These are phyloP conservation scores for Actenoides lindsayi DNA, from an alignment of 2,113 vertebrate species.

Conservation along the genomic window DNA sequence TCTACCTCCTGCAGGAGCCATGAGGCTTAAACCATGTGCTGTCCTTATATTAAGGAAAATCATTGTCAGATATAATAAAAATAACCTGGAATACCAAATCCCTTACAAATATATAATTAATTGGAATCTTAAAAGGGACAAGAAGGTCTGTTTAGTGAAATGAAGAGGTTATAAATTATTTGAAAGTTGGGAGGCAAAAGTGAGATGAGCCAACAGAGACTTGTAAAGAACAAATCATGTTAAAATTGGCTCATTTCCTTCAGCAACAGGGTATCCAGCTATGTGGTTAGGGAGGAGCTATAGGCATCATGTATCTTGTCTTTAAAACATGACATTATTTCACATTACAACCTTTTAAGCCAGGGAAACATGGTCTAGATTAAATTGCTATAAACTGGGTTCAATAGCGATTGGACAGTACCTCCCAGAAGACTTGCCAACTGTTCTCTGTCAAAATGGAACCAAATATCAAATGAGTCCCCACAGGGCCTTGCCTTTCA, in stretches of 20 bases:
- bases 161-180: constrained; percentile 23
- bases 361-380: background rate
- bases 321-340: constrained; percentile 43
- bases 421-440: background rate
- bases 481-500: background rate
- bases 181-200: background rate
- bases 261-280: background rate
- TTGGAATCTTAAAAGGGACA: background rate
- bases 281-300: background rate
- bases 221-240: constrained; percentile 14
- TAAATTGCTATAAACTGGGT: constrained; percentile 4
- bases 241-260: background rate
- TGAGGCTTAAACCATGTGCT: background rate
- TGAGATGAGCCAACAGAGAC: background rate
- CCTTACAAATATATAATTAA: constrained; percentile 21
- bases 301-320: background rate
- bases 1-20: background rate
- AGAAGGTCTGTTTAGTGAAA: background rate
- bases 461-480: constrained; percentile 22
- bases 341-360: background rate
- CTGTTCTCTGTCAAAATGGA: constrained; percentile 3
- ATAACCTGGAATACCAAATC: background rate
- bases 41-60: background rate
- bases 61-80: background rate
- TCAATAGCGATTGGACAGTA: background rate